Evolutionary conservation across 2,888 invertebrate species (phyloP).

Genomic region (Melanophora roralis): DNA sequence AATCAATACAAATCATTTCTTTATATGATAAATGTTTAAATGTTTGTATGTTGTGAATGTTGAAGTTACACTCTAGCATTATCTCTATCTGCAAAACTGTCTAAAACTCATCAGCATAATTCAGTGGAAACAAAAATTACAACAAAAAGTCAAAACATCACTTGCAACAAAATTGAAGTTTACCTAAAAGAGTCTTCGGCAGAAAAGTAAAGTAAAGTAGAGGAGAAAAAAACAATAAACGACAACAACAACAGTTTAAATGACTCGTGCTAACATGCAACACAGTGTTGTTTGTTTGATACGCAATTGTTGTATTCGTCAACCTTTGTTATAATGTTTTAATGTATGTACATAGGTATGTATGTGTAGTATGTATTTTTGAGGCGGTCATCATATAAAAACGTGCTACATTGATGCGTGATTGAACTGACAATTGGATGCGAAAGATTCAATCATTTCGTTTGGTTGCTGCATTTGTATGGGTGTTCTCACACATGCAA

Average conservation of each 20-base stretch:
- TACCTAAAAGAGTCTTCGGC: conserved; percentile 12
- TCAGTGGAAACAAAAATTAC: conserved; percentile 50
- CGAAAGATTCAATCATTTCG: conserved; percentile 40
- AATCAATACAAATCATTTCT: conserved; percentile 55
- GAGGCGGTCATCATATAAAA: conserved; percentile 71
- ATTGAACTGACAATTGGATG: conserved; percentile 72
- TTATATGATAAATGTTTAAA: not conserved
- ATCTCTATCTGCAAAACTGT: conserved; percentile 42
- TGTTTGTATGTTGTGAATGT: not conserved
- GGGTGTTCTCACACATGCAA: conserved; percentile 6
- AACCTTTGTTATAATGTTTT: conserved; percentile 44
- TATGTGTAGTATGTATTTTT: conserved; percentile 56
- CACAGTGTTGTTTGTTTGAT: conserved; percentile 44
- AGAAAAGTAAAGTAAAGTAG: not conserved
- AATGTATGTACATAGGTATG: not conserved
- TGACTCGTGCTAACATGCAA: conserved; percentile 61
- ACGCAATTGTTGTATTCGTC: conserved; percentile 53
- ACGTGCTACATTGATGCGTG: conserved; percentile 77
- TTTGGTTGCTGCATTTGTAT: conserved; percentile 33
- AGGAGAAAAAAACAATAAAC: not conserved
- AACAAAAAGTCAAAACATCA: conserved; percentile 1
- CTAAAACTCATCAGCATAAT: conserved; percentile 57
- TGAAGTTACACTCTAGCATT: conserved; percentile 2
- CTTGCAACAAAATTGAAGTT: not conserved
- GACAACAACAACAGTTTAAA: conserved; percentile 48